A percentile compares a stretch with the other conserved stretches of the same genome.
These are phyloP conservation scores for Lasioglossum villosulum DNA, from an alignment of 2,888 invertebrate species.

Conservation along the genomic window DNA sequence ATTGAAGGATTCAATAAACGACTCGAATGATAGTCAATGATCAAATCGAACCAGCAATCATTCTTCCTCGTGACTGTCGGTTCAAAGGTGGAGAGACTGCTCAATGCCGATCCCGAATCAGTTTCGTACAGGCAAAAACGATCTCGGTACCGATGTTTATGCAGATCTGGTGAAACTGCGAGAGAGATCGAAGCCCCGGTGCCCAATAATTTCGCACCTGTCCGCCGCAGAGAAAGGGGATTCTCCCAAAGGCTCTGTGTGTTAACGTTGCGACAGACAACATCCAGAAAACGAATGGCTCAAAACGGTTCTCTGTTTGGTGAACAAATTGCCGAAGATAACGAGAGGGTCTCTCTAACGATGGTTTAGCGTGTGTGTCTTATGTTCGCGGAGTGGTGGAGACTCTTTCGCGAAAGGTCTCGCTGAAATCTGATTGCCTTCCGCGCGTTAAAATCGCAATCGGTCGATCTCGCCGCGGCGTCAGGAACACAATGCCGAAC, in stretches of 20 bases:
- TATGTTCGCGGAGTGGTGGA: not conserved
- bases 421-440: constrained; percentile 56
- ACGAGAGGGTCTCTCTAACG: constrained; percentile 8
- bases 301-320: constrained; percentile 21
- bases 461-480: constrained; percentile 45
- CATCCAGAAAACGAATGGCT: not conserved
- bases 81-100: not conserved
- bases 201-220: constrained; percentile 3
- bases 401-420: constrained; percentile 40
- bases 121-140: not conserved
- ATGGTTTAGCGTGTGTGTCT: not conserved
- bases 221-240: not conserved
- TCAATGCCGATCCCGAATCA: not conserved
- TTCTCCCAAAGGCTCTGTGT: not conserved
- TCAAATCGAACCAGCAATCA: not conserved
- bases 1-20: not conserved
- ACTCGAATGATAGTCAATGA: not conserved
- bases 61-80: not conserved
- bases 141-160: not conserved
- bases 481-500: constrained; percentile 49
- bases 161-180: not conserved
- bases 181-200: not conserved
- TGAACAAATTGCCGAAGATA: constrained; percentile 27
- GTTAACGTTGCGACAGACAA: not conserved
- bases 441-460: constrained; percentile 53